Conservation (phyloP, 2,797 vertebrate genomes). For the Champsocephalus gunnari region DNA sequence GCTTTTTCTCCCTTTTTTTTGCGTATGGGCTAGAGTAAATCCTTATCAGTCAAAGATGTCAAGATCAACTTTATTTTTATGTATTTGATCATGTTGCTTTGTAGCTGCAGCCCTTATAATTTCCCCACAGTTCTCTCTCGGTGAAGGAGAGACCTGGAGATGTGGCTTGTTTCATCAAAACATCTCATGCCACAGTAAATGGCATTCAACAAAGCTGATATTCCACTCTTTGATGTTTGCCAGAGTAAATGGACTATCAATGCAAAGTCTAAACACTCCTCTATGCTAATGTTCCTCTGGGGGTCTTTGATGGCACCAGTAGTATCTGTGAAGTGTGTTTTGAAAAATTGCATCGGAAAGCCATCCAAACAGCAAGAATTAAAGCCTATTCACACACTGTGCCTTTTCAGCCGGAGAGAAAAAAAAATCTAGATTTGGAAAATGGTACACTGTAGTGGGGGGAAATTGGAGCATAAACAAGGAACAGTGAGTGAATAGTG, state of each 20-base stretch:
- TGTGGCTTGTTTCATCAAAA: conserved; percentile 67
- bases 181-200: conserved; percentile 67
- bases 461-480: conserved; percentile 57
- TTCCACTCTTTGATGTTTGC: conserved; percentile 78
- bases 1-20: not conserved
- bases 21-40: conserved; percentile 23
- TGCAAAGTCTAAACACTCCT: conserved; percentile 78
- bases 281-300: conserved; percentile 76
- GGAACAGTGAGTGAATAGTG: conserved; percentile 54
- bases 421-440: conserved; percentile 41
- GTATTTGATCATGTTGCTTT: conserved; percentile 45
- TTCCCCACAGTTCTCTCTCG: conserved; percentile 45
- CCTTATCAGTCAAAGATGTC: conserved; percentile 27
- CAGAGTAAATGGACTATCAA: conserved; percentile 82
- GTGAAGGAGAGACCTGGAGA: conserved; percentile 43
- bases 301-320: conserved; percentile 77
- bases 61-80: conserved; percentile 55
- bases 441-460: conserved; percentile 34
- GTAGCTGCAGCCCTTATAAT: conserved; percentile 26
- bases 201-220: conserved; percentile 73
- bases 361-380: conserved; percentile 74
- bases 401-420: conserved; percentile 36
- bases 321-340: conserved; percentile 78
- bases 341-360: conserved; percentile 78
- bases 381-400: conserved; percentile 59